Base-by-base conservation (phyloP, 1,140 invertebrate species). In the Meteorus sp. region DNA sequence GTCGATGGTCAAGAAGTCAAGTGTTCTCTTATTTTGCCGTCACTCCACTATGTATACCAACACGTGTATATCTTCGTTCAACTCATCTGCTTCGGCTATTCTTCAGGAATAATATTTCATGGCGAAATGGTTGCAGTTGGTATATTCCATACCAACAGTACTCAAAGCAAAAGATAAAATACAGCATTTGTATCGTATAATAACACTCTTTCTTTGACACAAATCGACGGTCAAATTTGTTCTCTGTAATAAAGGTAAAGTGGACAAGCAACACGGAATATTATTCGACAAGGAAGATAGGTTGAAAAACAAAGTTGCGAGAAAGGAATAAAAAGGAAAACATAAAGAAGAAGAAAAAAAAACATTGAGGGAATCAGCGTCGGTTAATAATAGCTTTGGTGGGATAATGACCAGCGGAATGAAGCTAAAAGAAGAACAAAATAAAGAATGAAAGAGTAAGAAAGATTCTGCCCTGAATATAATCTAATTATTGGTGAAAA, bases 401-500 rank as follows among this genome's bases (percentile, higher is more conserved):
- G 64, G 66, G 67, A 72, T 62, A 76, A 76, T 74, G 70, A 73
- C 69, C 63, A 61, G 62, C 68, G 60, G 53, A 61, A 59, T 59
- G 29, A 37, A 50, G 39, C 37, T 41, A 50, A 52, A 51, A 44
- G 52, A 20, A 58, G 47, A 29, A 23, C n/a, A 25, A 37, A 22
- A 23, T 13, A 13, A 52, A 52, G 51, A 58, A 51, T 64, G 35
- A 59, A 60, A 56, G 41, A 63, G 54, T 50, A 44, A 29, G 3
- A 27, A 60, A 22, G 47, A 52, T 48, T 33, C 6, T 33, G 29
- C 11, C 29, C 67, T 69, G 64, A 69, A 67, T 71, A 72, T 76
- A 74, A 74, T 76, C 74, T 76, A 76, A 76, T 76, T 76, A 76
- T 72, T 73, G 67, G 67, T 68, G 70, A 72, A 73, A 74, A 71